Conservation (phyloP, 2,888 invertebrate genomes). For the Netelia melanura region DNA sequence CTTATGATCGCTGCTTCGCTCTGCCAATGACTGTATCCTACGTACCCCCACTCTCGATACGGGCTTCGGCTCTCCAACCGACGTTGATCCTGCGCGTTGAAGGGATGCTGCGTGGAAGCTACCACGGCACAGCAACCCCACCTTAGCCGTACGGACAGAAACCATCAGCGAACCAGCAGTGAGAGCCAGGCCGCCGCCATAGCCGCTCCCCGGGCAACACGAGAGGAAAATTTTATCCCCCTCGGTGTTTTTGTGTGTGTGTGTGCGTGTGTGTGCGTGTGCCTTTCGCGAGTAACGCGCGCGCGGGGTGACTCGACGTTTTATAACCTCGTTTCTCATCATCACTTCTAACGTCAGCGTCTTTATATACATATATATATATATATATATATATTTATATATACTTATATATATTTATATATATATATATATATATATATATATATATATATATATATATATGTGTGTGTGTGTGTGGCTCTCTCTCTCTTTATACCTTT, state of each 20-base stretch:
- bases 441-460: no score
- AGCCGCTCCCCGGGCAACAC: constrained; percentile 83
- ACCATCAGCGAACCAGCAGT: constrained; percentile 77
- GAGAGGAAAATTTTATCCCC: constrained; percentile 65
- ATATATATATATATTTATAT: no score
- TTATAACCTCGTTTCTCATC: constrained; percentile 67
- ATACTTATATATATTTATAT: neutral
- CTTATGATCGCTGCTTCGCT: no score
- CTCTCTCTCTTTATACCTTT: neutral
- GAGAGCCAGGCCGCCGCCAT: constrained; percentile 85
- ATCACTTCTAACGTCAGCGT: constrained; percentile 39
- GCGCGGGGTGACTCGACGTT: constrained; percentile 68
- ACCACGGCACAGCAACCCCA: constrained; percentile 56
- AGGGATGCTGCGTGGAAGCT: constrained; percentile 80
- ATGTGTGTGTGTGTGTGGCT: no score
- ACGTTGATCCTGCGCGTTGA: constrained; percentile 81
- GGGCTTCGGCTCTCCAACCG: constrained; percentile 62
- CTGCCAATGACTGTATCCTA: constrained; percentile 20
- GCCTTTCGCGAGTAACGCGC: constrained; percentile 58
- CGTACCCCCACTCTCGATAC: constrained; percentile 39
- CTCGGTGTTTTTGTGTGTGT: constrained; percentile 43
- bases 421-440: constrained; percentile 6
- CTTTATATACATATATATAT: constrained; percentile 28
- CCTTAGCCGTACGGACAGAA: constrained; percentile 69
- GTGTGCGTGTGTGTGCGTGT: constrained; percentile 29